Base-by-base conservation (phyloP, 2,797 vertebrate genomes). In the Rhodeus uyekii region DNA sequence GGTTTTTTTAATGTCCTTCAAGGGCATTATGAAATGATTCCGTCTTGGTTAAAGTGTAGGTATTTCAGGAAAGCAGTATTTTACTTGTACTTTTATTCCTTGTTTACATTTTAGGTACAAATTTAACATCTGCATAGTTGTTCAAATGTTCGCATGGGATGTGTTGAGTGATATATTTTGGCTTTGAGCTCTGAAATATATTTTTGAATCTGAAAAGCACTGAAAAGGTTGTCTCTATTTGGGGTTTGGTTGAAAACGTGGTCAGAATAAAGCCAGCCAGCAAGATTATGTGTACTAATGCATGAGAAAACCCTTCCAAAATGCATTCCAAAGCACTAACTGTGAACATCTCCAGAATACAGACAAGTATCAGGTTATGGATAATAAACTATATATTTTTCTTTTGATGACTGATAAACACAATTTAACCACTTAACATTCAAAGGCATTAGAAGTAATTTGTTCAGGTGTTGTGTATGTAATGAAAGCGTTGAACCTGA, bases 391-490 rank as follows among this genome's bases (percentile, higher is more conserved):
- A 16, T 42, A 32, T 83, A 27, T 68, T 44, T 12, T 60, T 81
- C 24, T 48, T 85, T 85, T 65, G 18, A 75, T 64, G 69, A 71
- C 61, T 82, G 29, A 80, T 80, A 55, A 72, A 83, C 60, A 80
- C 29, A n/a, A 67, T 85, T 82, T 90, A 89, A 90, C 90, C 89
- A 90, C 87, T 90, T 75, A 84, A 68, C 61, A 68, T 60, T 48
- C 46, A 24, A 85, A 90, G 87, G 83, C 91, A 89, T 75, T 87
- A 90, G 78, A 84, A 90, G 86, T 83, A 89, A 89, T 75, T 87
- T 90, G 79, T 89, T 85, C 82, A 82, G 85, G 64, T 80, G 85
- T 93, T 89, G 91, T 90, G 91, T 93, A 91, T 89, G 86, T 87
- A 89, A 88, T 86, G 76, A 60, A 81, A 86, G 87, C 88, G 86